These are phyloP conservation scores for Mola mola DNA, from an alignment of 2,113 vertebrate species.

Conservation along the genomic window DNA sequence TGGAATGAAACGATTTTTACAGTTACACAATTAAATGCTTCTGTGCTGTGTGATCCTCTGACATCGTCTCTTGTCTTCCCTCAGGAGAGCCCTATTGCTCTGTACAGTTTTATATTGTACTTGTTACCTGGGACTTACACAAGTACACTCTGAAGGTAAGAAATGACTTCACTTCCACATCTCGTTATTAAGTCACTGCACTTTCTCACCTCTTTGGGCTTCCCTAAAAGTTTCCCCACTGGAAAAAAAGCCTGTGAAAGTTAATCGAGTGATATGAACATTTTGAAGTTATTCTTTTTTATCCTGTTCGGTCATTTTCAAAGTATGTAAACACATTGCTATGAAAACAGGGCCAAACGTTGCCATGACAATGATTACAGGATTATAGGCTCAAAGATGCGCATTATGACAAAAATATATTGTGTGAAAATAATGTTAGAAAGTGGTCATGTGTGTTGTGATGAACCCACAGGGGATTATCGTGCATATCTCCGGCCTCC, in stretches of 20 bases:
- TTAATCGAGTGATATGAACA: constrained; percentile 10
- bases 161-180: not conserved
- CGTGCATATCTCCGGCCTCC: not conserved
- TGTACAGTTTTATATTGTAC: constrained; percentile 90
- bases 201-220: constrained; percentile 4
- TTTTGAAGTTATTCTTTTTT: constrained; percentile 33
- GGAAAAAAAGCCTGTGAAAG: not conserved
- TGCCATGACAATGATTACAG: constrained; percentile 41
- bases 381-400: not conserved
- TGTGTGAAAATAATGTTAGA: not conserved
- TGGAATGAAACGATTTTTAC: not conserved
- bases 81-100: constrained; percentile 92
- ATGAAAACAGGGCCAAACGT: constrained; percentile 34
- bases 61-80: constrained; percentile 65
- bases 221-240: not conserved
- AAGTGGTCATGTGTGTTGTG: too few relatives aligned
- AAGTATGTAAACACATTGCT: constrained; percentile 52
- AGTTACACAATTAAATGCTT: not conserved
- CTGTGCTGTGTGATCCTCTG: too few relatives aligned
- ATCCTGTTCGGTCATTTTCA: constrained; percentile 40
- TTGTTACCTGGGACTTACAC: constrained; percentile 92
- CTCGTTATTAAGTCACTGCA: not conserved
- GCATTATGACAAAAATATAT: too few relatives aligned
- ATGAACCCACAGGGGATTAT: not conserved
- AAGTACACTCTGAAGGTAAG: constrained; percentile 95